These are phyloP conservation scores for Haemorhous mexicanus DNA, from an alignment of 2,113 vertebrate genomes.

Conservation along the genomic window DNA sequence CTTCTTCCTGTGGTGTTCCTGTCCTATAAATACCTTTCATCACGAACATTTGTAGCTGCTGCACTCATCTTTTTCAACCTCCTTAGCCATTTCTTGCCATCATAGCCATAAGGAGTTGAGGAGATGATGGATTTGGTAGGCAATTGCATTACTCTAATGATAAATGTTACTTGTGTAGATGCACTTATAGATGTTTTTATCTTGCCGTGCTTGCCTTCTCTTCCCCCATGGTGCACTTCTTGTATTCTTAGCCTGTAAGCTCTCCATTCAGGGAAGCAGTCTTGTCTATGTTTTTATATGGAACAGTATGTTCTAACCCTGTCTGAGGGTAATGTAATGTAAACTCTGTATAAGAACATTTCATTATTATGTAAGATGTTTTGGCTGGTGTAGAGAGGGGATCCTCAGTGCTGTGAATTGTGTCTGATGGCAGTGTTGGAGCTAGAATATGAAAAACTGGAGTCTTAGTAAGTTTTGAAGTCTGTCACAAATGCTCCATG, in stretches of 20 bases:
- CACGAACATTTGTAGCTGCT: background rate
- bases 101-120: background rate
- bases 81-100: background rate
- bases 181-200: background rate
- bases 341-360: background rate
- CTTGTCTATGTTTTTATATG: background rate
- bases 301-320: background rate
- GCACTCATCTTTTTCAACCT: background rate
- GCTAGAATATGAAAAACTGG: background rate
- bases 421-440: background rate
- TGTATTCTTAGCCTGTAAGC: background rate
- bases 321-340: background rate
- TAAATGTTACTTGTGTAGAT: background rate
- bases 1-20: background rate
- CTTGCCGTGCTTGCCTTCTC: background rate
- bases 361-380: background rate
- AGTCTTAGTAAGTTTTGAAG: background rate
- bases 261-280: background rate
- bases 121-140: background rate
- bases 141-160: background rate
- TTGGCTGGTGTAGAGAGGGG: background rate
- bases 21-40: conserved; percentile 5
- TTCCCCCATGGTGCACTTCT: background rate
- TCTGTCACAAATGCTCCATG: background rate
- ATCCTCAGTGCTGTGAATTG: background rate